Base-by-base conservation (phyloP, 2,888 invertebrate species). In the Aricia artaxerxes region DNA sequence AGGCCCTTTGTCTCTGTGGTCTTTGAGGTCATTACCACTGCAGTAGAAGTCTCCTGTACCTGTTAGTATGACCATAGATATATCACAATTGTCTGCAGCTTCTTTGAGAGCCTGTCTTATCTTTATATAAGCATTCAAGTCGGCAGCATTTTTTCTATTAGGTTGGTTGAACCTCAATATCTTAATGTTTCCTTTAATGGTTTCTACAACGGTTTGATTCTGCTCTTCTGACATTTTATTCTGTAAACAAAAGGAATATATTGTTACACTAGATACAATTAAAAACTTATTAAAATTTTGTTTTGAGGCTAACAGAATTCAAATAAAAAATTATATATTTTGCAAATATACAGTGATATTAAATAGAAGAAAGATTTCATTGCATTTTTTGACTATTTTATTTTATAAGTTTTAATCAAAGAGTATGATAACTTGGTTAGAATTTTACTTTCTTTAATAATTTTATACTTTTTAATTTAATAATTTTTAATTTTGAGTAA, bases 21-120 rank as follows among this genome's bases (percentile, higher is more conserved):
- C 82, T 69, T 85, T 75, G 3, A 96, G 88, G 89, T 98, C 98
- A 92, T 98, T 98, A 11, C 99, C 98, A 89, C 98, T 97, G 84
- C 97, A 97, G 87, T 96, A 99, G 88, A 96, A 98, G 82, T 97
- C 96, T 11, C 98, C 98, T 73, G 95, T 92, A 1, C 98, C 98
- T 11, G 98, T 98, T 38, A 99, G 88, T 1, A 97, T 97, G 61
- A 97, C 96, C 38, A 97, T 92, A 16, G 95, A 92, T 35, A 97
- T 95, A 24, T 95, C 87, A 40, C 96, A 95, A 90, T 98, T 96
- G 11, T 89, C 89, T 44, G 96, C 96, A 49, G 97, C 97, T 81
- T 96, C 95, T 61, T 96, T 95, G 49, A 99, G 89, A 35, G 96
- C 95, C 31, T 95, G 91, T 0, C 95, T 92, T 24, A 98, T 88